Conservation (phyloP, 2,888 invertebrate genomes). For the Zhengitettix transpicula region DNA sequence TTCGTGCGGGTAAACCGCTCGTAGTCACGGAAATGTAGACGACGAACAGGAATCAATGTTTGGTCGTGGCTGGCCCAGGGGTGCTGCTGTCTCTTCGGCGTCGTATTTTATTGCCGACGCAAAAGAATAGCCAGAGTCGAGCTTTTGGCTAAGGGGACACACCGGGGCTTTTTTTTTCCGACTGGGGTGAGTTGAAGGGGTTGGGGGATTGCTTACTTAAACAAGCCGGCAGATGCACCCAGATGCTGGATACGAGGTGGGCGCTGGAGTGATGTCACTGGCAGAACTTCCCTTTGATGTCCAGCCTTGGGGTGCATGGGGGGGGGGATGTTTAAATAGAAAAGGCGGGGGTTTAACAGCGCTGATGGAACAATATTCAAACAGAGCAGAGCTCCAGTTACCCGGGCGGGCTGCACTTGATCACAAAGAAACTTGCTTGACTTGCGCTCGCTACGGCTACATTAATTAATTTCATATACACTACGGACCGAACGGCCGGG, state of each 20-base stretch:
- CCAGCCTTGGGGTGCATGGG: slow-evolving; percentile 6
- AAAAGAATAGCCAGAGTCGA: neutral
- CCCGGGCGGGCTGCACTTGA: neutral
- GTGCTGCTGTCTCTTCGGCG: no score
- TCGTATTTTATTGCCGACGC: neutral
- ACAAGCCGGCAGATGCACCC: slow-evolving; percentile 9
- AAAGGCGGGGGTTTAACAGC: slow-evolving; percentile 7
- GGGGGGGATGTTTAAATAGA: slow-evolving; percentile 11
- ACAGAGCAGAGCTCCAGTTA: slow-evolving; percentile 5
- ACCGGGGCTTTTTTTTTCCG: neutral
- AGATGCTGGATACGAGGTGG: neutral
- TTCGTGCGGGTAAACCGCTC: no score
- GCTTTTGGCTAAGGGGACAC: neutral
- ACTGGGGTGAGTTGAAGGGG: neutral
- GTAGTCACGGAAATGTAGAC: no score
- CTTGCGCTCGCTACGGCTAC: neutral
- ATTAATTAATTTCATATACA: neutral
- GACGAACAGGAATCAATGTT: no score
- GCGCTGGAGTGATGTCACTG: slow-evolving; percentile 11
- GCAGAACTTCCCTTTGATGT: slow-evolving; percentile 12
- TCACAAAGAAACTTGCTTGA: neutral
- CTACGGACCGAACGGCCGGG: neutral
- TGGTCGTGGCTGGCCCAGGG: no score
- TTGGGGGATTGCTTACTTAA: slow-evolving; percentile 10
- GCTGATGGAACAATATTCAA: slow-evolving; percentile 10